Base-by-base conservation (phyloP, 64 coral and sea anemone species). In the Stylophora pistillata region DNA sequence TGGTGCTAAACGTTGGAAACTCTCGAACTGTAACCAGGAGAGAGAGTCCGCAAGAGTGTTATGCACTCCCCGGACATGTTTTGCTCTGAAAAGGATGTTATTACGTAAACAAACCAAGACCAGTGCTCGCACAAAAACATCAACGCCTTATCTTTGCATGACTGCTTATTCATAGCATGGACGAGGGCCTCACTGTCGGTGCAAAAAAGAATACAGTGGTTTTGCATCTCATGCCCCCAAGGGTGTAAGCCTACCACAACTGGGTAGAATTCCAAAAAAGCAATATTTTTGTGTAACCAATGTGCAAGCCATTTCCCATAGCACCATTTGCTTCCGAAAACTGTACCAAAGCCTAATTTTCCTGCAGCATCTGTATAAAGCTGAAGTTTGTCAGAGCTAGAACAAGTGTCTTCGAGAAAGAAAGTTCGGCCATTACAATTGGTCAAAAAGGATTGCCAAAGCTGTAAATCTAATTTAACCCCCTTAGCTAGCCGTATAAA, bases 111-210 rank as follows among this genome's bases (percentile, higher is more conserved):
- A n/a, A n/a, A n/a, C n/a, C n/a, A n/a, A n/a, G n/a, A n/a, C n/a
- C n/a, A n/a, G n/a, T 86, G 29, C 58, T 16, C 87, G 75, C 23
- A 80, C 87, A 66, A 89, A 89, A 20, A 47, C 76, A 80, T 79
- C 20, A 79, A 17, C 41, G 12, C 21, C 54, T 74, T 74, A 89
- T 88, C 86, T 29, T 76, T 31, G 72, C 59, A 90, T 15, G 89
- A 34, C 26, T 27, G 30, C 28, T 82, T 82, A 26, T 84, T 82
- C 6, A 90, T 55, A 57, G 74, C 31, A 78, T 89, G 74, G 15
- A 89, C 87, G 32, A 89, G 68, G 11, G 88, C 77, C 57, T 63
- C 89, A 53, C 75, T 91, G 53, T 91, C 68, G 10, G 89, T 91
- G 77, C 74, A 91, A 71, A 91, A 91, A 0, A 82, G n/a, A 27